Percentiles rank a stretch among this genome's conserved stretches.
phyloP scores from a whole-genome alignment of 2,888 invertebrate species.

The Perizoma flavofasciatum region DNA sequence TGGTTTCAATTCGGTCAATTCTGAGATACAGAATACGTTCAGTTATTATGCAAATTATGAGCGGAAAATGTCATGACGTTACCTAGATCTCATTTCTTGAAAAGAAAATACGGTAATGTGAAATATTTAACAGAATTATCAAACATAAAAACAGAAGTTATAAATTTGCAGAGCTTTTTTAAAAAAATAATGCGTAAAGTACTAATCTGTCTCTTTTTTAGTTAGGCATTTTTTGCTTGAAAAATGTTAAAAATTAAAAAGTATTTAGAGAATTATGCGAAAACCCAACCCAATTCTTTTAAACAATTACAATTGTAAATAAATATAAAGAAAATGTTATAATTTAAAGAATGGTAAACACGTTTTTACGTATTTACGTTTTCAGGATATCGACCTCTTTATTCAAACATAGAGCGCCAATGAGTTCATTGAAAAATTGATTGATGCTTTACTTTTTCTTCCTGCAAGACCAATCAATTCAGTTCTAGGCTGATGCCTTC shows the following conservation, averaged over 20 bases:
- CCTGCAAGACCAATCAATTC: constrained; percentile 26
- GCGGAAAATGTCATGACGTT: constrained; percentile 71
- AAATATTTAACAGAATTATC: too few relatives aligned
- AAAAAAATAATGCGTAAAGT: too few relatives aligned
- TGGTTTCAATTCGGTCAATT: constrained; percentile 51
- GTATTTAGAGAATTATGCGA: too few relatives aligned
- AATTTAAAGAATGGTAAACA: constrained; percentile 5
- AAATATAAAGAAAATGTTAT: background rate
- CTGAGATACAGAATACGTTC: constrained; percentile 56
- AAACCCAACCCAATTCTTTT: too few relatives aligned
- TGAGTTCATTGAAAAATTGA: constrained; percentile 24
- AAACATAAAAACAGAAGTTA: too few relatives aligned
- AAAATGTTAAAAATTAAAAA: too few relatives aligned
- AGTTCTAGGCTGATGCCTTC: constrained; percentile 24
- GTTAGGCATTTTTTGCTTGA: too few relatives aligned
- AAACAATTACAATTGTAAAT: too few relatives aligned
- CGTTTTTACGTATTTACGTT: constrained; percentile 8
- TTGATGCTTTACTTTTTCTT: constrained; percentile 28
- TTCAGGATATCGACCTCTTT: constrained; percentile 11
- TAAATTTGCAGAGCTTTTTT: too few relatives aligned
- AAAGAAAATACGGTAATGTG: constrained; percentile 56
- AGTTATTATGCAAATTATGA: constrained; percentile 79
- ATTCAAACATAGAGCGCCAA: constrained; percentile 18
- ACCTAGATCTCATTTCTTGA: constrained; percentile 72
- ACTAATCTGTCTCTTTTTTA: too few relatives aligned